These are phyloP conservation scores for Colletes latitarsis DNA, from an alignment of 1,140 invertebrate genomes.

Conservation along the genomic window DNA sequence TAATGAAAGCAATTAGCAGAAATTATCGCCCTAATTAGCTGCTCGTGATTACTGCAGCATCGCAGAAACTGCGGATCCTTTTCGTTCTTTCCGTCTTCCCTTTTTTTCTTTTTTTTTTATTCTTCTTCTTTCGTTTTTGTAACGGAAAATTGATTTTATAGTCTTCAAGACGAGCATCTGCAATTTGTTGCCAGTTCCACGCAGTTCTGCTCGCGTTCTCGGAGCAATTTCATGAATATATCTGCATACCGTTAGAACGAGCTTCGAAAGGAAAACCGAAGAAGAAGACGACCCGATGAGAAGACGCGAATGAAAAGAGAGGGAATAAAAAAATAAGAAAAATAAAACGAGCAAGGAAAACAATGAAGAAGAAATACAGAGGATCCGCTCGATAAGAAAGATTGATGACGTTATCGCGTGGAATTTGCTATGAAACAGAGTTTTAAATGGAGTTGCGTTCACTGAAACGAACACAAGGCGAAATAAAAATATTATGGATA, in stretches of 20 bases:
- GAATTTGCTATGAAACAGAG: conserved; percentile 44
- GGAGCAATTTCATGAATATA: conserved; percentile 38
- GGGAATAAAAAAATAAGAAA: neutral
- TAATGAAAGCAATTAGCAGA: conserved; percentile 55
- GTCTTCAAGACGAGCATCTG: conserved; percentile 31
- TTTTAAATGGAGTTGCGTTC: conserved; percentile 16
- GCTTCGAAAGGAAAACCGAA: neutral
- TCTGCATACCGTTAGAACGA: conserved; percentile 39
- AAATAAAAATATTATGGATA: neutral
- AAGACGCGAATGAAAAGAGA: neutral
- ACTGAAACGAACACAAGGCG: neutral
- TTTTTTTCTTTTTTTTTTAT: too few relatives aligned
- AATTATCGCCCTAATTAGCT: conserved; percentile 55
- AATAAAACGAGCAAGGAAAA: neutral
- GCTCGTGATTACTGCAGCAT: conserved; percentile 43
- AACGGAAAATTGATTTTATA: conserved; percentile 43
- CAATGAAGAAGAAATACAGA: neutral
- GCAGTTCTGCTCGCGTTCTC: conserved; percentile 32
- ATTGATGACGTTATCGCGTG: conserved; percentile 58
- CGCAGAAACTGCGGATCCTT: conserved; percentile 41
- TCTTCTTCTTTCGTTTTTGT: neutral
- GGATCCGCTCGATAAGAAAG: conserved; percentile 9
- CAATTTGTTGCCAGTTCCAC: conserved; percentile 39
- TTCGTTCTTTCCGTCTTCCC: neutral
- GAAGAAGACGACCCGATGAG: too few relatives aligned